phyloP scores from a whole-genome alignment of 2,888 invertebrate genomes.

The Eupithecia tripunctaria region DNA sequence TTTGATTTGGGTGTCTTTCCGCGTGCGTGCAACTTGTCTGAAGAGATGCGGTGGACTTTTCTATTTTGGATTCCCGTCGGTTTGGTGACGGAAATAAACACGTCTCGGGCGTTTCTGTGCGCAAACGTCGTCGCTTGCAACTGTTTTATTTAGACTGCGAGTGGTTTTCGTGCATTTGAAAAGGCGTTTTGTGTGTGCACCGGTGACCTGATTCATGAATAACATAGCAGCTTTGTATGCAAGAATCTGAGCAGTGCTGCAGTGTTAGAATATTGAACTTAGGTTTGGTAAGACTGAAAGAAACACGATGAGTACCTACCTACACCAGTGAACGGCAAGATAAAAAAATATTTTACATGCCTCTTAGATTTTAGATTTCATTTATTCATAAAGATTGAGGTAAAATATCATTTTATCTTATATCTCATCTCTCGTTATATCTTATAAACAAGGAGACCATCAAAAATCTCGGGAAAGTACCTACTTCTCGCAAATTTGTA shows the following conservation, averaged over 20 bases:
- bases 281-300: not conserved
- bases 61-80: conserved; percentile 77
- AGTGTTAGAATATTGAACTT: conserved; percentile 4
- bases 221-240: conserved; percentile 15
- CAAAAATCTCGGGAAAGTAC: too few species aligned
- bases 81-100: conserved; percentile 78
- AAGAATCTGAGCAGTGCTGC: not conserved
- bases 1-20: conserved; percentile 47
- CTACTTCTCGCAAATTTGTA: too few species aligned
- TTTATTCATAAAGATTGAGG: too few species aligned
- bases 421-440: too few species aligned
- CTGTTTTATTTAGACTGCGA: conserved; percentile 55
- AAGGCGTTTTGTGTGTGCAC: conserved; percentile 31
- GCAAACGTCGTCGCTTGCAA: conserved; percentile 59
- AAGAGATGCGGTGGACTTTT: conserved; percentile 76
- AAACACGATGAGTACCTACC: not conserved
- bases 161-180: conserved; percentile 35
- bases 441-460: too few species aligned
- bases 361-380: too few species aligned
- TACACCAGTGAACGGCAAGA: not conserved
- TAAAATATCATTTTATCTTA: too few species aligned
- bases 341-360: not conserved
- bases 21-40: conserved; percentile 70
- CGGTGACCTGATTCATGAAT: conserved; percentile 33
- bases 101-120: conserved; percentile 63